phyloP scores from a whole-genome alignment of 2,888 invertebrate genomes.

The Baccha elongata region DNA sequence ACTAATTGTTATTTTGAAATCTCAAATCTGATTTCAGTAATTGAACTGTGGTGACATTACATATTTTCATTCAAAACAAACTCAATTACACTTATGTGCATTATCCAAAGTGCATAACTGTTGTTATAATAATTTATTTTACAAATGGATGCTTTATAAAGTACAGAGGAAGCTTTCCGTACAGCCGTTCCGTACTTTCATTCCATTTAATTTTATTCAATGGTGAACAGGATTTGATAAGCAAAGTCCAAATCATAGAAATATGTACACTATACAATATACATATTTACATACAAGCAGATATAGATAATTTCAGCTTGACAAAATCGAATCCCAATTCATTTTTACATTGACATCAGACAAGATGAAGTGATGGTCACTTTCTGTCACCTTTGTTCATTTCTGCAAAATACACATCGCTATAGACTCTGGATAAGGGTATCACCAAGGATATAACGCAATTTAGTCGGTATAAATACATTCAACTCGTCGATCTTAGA shows the following conservation, averaged over 20 bases:
- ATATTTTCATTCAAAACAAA: too few species aligned
- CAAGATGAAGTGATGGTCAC: conserved; percentile 12
- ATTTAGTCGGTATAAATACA: neutral
- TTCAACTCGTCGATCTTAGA: neutral
- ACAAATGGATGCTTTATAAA: too few species aligned
- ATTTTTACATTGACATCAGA: conserved; percentile 12
- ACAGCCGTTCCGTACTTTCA: too few species aligned
- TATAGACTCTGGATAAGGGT: neutral
- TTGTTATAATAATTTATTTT: too few species aligned
- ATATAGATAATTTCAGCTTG: conserved; percentile 24
- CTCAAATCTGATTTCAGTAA: too few species aligned
- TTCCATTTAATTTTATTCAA: conserved; percentile 31
- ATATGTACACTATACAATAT: too few species aligned
- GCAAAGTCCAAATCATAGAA: neutral
- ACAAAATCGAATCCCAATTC: conserved; percentile 48
- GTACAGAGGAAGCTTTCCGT: too few species aligned
- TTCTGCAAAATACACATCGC: conserved; percentile 6
- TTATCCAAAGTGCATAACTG: too few species aligned
- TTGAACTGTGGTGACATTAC: too few species aligned
- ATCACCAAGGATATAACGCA: conserved; percentile 1
- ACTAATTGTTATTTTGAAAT: too few species aligned
- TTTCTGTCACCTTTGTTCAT: conserved; percentile 37
- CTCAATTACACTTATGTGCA: too few species aligned
- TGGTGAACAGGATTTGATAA: neutral
- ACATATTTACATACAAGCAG: neutral